Base-by-base conservation (phyloP, 2,113 vertebrate genomes). In the Anseranas semipalmata region DNA sequence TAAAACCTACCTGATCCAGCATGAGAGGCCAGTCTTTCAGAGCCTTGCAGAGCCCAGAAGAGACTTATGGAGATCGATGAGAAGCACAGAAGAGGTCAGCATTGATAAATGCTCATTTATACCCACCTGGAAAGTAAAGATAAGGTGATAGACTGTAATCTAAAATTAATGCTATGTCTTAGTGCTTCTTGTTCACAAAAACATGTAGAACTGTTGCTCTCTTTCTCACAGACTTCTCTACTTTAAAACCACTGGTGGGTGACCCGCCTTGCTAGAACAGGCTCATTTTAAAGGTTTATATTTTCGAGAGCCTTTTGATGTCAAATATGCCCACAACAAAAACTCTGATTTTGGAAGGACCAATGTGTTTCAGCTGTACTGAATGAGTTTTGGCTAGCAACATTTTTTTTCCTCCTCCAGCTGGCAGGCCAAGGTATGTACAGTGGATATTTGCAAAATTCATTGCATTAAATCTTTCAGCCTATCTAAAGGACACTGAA, bases 1-100 rank as follows among this genome's bases (percentile, higher is more conserved):
- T n/a, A 15, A 15, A 66, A 7, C 5, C 8, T 66, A 20, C 1
- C 8, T 0, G 2, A 33, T 39, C 3, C 22, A 8, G 22, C 9
- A 25, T 9, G 10, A 45, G 5, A 65, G 7, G 18, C 9, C 13
- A 41, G 16, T 21, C 46, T 86, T 21, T 43, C 17, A 63, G 48
- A 76, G 45, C 4, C 15, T 82, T 1, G 1, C 6, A 55, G 37
- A 55, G 16, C 17, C 65, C 27, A 33, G 33, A 46, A 79, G 11
- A 48, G 19, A 41, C 37, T 37, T 81, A 71, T 5, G 16, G 45
- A 91, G 33, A 67, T 45, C 0, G 0, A 93, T 59, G 22, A 80
- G 62, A 85, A 77, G 10, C 7, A 70, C 12, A 66, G 32, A 93
- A 73, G 10, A 60, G 16, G 32, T 77, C 45, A 77, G 17, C 28